Evolutionary conservation across 1,140 invertebrate genomes (phyloP).

Genomic region (Theocolax elegans): DNA sequence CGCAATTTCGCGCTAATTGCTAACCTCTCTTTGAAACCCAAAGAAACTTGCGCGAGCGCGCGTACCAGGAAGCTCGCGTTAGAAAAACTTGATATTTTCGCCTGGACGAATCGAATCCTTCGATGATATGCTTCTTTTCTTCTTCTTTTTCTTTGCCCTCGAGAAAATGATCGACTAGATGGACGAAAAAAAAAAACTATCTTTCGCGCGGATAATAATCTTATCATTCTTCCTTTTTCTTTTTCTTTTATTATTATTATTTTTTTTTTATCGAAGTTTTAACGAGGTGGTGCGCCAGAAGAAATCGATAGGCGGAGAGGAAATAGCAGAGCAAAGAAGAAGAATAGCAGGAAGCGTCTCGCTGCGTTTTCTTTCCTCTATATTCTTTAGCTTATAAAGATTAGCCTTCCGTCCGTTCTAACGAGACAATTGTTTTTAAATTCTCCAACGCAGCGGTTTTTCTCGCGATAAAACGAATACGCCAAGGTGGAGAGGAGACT

Average conservation of each 20-base stretch:
- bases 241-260: no score
- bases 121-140: no score
- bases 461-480: conserved; percentile 12
- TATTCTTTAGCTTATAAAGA: conserved; percentile 11
- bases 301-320: conserved; percentile 4
- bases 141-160: no score
- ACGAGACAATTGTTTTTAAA: conserved; percentile 37
- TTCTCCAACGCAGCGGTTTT: background rate
- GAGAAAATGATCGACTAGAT: no score
- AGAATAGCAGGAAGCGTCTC: conserved; percentile 45
- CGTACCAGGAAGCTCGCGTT: background rate
- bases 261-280: no score
- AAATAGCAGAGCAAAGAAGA: conserved; percentile 29
- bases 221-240: conserved; percentile 10
- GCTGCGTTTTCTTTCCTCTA: no score
- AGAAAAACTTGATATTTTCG: no score
- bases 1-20: conserved; percentile 53
- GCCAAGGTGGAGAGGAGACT: background rate
- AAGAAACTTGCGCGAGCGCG: background rate
- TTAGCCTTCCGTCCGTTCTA: conserved; percentile 3
- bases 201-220: conserved; percentile 12
- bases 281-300: conserved; percentile 34
- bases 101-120: no score
- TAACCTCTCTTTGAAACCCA: conserved; percentile 30
- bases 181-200: no score